phyloP scores from a whole-genome alignment of 37 sponge, comb jelly and placozoan genomes.

The Crambe crambe region DNA sequence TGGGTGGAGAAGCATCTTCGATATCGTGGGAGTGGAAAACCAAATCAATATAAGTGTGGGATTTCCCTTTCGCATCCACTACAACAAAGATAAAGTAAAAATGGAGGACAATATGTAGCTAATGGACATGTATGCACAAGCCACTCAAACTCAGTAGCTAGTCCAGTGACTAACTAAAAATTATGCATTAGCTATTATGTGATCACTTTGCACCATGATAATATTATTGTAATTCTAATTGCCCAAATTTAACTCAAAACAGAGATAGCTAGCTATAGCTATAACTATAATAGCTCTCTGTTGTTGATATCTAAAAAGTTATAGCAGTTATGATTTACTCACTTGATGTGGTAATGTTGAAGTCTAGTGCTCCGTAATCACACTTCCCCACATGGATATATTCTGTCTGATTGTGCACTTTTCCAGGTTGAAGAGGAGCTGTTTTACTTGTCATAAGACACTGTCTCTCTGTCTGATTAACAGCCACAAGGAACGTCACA shows the following conservation, averaged over 20 bases:
- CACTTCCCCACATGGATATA: conserved; percentile 51
- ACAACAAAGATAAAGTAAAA: neutral
- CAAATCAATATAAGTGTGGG: neutral
- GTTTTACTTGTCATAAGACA: conserved; percentile 15
- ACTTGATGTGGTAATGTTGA: conserved; percentile 14
- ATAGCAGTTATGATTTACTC: neutral
- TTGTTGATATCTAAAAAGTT: too few relatives aligned
- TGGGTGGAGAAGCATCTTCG: conserved; percentile 44
- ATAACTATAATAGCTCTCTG: too few relatives aligned
- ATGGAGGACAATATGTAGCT: too few relatives aligned
- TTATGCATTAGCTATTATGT: too few relatives aligned
- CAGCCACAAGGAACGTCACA: conserved; percentile 27
- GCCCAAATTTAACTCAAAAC: too few relatives aligned
- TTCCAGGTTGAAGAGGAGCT: conserved; percentile 12
- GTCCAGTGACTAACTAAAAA: too few relatives aligned
- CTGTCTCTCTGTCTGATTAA: conserved; percentile 6
- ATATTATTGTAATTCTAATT: too few relatives aligned
- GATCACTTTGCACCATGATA: too few relatives aligned
- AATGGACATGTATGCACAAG: too few relatives aligned
- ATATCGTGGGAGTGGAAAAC: conserved; percentile 57
- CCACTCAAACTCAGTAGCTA: too few relatives aligned
- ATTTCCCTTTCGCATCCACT: neutral
- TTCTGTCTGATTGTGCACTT: neutral
- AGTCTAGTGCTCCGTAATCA: conserved; percentile 60
- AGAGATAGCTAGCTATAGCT: too few relatives aligned